Conservation (phyloP, 2,888 invertebrate species). For the Orchesella flavescens region DNA sequence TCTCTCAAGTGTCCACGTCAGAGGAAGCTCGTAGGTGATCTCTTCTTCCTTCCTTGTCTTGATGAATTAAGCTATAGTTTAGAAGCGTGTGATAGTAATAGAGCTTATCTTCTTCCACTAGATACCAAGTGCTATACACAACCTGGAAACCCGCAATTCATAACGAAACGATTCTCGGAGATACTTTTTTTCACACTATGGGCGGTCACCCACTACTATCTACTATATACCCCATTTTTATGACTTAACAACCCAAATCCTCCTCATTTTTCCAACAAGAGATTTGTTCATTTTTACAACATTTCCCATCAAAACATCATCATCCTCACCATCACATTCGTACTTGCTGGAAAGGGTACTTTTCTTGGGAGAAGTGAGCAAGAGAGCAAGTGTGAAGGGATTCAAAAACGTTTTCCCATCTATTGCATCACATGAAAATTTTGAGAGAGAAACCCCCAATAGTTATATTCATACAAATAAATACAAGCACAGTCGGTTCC, state of each 20-base stretch:
- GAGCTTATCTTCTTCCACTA: neutral
- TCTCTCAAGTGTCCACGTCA: slow-evolving; percentile 55
- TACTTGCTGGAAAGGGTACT: neutral
- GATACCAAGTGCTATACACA: neutral
- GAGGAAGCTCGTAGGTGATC: slow-evolving; percentile 44
- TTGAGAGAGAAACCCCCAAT: neutral
- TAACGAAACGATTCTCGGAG: slow-evolving; percentile 11
- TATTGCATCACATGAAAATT: neutral
- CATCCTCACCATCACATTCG: slow-evolving; percentile 54
- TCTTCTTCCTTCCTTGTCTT: too few relatives aligned
- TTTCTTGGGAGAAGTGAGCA: slow-evolving; percentile 22
- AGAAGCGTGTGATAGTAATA: neutral
- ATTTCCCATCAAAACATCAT: slow-evolving; percentile 72
- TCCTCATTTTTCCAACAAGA: slow-evolving; percentile 70
- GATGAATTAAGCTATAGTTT: neutral
- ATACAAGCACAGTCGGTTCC: slow-evolving; percentile 43
- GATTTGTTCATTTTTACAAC: slow-evolving; percentile 72
- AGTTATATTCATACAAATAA: neutral
- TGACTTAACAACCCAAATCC: slow-evolving; percentile 70
- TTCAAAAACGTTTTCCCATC: neutral
- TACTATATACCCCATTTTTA: slow-evolving; percentile 64
- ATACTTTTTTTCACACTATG: slow-evolving; percentile 67
- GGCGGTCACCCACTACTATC: slow-evolving; percentile 70
- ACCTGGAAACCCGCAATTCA: neutral
- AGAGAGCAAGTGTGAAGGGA: slow-evolving; percentile 5